Conservation (phyloP, 1,140 invertebrate species). For the Lasioglossum baleicum region DNA sequence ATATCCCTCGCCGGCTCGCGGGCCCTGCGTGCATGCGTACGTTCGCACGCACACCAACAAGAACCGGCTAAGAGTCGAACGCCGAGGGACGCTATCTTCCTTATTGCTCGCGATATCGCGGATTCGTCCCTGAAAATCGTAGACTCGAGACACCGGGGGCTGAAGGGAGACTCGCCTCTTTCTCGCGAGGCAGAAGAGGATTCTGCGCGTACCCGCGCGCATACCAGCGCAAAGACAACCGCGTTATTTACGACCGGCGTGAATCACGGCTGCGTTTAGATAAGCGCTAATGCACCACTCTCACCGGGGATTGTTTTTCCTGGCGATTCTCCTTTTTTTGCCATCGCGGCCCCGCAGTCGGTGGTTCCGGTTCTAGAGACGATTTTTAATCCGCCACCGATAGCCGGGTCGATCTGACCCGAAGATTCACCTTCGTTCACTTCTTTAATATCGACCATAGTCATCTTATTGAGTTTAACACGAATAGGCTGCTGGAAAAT, state of each 20-base stretch:
- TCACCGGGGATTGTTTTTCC: slow-evolving; percentile 28
- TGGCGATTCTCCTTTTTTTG: background rate
- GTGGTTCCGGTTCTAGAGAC: background rate
- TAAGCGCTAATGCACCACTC: slow-evolving; percentile 50
- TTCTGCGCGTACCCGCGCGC: slow-evolving; percentile 30
- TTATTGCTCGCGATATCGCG: slow-evolving; percentile 27
- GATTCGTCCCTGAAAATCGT: too few species aligned
- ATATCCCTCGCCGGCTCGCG: slow-evolving; percentile 22
- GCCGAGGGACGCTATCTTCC: slow-evolving; percentile 8
- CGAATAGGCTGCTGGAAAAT: too few species aligned
- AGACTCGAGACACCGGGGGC: background rate
- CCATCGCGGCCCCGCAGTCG: background rate
- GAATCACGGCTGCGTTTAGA: slow-evolving; percentile 48
- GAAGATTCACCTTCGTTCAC: too few species aligned
- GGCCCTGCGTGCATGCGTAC: too few species aligned
- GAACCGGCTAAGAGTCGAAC: background rate
- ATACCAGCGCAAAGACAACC: slow-evolving; percentile 44
- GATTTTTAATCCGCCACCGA: too few species aligned
- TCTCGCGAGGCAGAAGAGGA: slow-evolving; percentile 8
- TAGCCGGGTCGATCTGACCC: too few species aligned
- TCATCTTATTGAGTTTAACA: too few species aligned
- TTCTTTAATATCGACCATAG: too few species aligned
- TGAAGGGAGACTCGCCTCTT: background rate
- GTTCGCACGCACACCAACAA: too few species aligned
- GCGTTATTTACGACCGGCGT: slow-evolving; percentile 50